phyloP scores from a whole-genome alignment of 2,888 invertebrate genomes.

The Limnephilus lunatus region DNA sequence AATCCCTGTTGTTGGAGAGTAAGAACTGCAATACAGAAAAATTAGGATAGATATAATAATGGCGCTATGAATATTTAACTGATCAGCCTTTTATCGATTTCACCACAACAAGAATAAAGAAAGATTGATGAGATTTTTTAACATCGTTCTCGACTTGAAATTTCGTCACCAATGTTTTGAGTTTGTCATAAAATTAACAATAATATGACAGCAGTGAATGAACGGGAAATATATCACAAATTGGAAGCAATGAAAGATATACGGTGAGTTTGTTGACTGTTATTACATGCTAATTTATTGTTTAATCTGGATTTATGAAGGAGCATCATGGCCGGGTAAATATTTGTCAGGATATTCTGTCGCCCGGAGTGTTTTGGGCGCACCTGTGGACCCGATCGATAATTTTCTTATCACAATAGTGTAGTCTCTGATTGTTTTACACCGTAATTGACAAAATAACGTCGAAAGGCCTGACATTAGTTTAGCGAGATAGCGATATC shows the following conservation, averaged over 20 bases:
- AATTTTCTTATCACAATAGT: constrained; percentile 65
- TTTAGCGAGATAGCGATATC: background rate
- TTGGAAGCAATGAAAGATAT: constrained; percentile 96
- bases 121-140: constrained; percentile 45
- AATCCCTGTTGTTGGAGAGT: background rate
- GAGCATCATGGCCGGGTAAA: constrained; percentile 59
- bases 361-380: constrained; percentile 67
- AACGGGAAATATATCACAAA: constrained; percentile 92
- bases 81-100: constrained; percentile 46
- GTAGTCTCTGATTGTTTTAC: background rate
- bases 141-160: constrained; percentile 44
- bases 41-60: constrained; percentile 40
- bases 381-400: constrained; percentile 78
- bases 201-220: constrained; percentile 85
- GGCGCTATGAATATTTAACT: background rate
- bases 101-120: constrained; percentile 34
- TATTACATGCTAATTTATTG: constrained; percentile 46
- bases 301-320: constrained; percentile 49
- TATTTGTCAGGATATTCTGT: constrained; percentile 57
- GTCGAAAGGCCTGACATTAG: background rate
- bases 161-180: constrained; percentile 53
- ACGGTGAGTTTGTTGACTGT: constrained; percentile 76
- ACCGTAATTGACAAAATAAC: background rate
- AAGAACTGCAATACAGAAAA: background rate
- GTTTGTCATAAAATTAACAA: constrained; percentile 37